Evolutionary conservation across 2,888 invertebrate genomes (phyloP).

Genomic region (Cheilosia grossa): DNA sequence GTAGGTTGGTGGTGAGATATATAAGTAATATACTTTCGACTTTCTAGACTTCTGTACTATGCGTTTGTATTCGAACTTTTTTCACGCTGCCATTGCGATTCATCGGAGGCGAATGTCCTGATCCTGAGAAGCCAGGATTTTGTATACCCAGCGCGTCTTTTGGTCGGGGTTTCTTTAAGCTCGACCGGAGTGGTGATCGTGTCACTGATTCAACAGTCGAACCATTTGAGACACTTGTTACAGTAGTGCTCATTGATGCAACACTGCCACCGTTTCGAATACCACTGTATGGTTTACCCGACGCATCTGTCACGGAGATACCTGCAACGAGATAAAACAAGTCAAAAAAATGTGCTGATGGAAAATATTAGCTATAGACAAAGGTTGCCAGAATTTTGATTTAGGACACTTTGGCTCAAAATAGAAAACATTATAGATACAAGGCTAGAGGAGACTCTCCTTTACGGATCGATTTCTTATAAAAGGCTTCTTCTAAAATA

Average conservation of each 20-base stretch:
- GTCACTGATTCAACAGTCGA: constrained; percentile 84
- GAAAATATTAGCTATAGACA: too few relatives aligned
- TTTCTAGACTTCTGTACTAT: constrained; percentile 92
- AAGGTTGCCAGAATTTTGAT: too few relatives aligned
- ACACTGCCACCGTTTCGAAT: constrained; percentile 88
- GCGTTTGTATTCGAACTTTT: constrained; percentile 95
- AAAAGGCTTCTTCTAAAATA: neutral
- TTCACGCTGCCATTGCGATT: constrained; percentile 94
- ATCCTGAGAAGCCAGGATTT: constrained; percentile 89
- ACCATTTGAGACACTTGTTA: constrained; percentile 86
- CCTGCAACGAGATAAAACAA: constrained; percentile 82
- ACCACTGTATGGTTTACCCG: constrained; percentile 91
- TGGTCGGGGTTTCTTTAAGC: constrained; percentile 90
- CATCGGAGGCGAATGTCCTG: constrained; percentile 92
- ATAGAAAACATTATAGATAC: too few relatives aligned
- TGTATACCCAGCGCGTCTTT: constrained; percentile 91
- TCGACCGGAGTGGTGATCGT: constrained; percentile 89
- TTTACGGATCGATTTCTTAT: neutral
- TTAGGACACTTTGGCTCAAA: too few relatives aligned
- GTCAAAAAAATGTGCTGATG: neutral
- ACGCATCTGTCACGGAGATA: constrained; percentile 94
- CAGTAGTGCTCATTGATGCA: constrained; percentile 89
- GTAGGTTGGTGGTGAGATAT: constrained; percentile 72
- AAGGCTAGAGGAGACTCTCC: too few relatives aligned
- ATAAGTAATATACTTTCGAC: constrained; percentile 49